Evolutionary conservation across 2,888 invertebrate species (phyloP), one percentile per base, ranked within the genome.

Genomic region (Leptinotarsa haldemani): DNA sequence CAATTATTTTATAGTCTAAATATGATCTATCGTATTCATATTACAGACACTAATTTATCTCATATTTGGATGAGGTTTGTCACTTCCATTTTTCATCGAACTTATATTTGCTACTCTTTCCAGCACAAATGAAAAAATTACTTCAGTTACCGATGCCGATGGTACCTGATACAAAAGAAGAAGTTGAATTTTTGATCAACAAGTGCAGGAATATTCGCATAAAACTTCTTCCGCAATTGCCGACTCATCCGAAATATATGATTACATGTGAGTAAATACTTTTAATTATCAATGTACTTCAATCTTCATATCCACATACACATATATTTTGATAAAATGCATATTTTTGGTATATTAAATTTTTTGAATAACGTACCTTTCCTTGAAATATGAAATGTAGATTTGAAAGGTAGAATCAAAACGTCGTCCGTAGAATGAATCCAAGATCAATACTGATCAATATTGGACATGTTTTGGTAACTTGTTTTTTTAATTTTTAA

Each of bases 221-320:
- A 16, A 78, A 80, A 74, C 79, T 81, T 9, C 40, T 66, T 22
- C 71, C 75, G 16, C 67, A 75, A 58, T 65, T 83, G n/a, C 80
- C 81, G 4, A 76, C 75, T 63, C 63, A 74, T 69, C 76, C 82
- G n/a, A 16, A 65, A 16, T 81, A 81, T 74, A 78, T 81, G 78
- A 25, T 72, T 12, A 70, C 76, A 67, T 82, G 83, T 84, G 80
- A 81, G 83, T 75, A 22, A 50, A 47, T 20, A 53, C 20, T 13
- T 18, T 52, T 5, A 18, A 52, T 12, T 9, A 52, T 52, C 52
- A 52, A n/a, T 50, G 16, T 50, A 50, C 50, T 5, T 15, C n/a
- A 50, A 4, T 50, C 25, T 25, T 2, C 25, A 25, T 2, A 25
- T 25, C 25, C 25, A 25, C 25, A 2, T 25, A 25, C 2, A 25